phyloP scores from a whole-genome alignment of 1,140 invertebrate species.

The Frieseomelitta varia region DNA sequence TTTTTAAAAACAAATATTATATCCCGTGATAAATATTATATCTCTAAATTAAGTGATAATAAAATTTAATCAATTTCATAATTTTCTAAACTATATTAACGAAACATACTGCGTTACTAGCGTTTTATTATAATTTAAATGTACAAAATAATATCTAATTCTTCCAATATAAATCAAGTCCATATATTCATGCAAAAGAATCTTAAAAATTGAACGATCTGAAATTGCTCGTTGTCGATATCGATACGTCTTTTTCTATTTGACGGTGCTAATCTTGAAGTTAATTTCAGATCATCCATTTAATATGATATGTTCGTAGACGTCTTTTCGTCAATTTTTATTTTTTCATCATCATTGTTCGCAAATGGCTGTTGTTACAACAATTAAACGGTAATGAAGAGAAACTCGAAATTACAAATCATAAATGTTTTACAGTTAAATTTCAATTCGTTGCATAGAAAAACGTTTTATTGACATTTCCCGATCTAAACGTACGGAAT shows the following conservation, averaged over 20 bases:
- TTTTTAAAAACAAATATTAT: neutral
- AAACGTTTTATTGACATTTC: constrained; percentile 7
- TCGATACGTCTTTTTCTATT: too few species aligned
- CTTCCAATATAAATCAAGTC: neutral
- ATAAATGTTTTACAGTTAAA: neutral
- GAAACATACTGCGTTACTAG: neutral
- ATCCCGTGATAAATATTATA: neutral
- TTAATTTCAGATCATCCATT: constrained; percentile 8
- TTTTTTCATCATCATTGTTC: neutral
- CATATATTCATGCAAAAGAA: neutral
- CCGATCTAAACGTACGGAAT: neutral
- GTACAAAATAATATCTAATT: neutral
- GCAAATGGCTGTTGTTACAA: neutral
- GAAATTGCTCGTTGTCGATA: neutral
- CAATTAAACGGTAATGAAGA: constrained; percentile 18
- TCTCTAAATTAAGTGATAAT: neutral
- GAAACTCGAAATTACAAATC: neutral
- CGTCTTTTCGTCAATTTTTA: neutral
- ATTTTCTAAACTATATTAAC: neutral
- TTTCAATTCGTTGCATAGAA: neutral
- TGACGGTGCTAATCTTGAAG: neutral
- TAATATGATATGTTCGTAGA: neutral
- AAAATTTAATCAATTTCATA: neutral
- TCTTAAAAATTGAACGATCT: neutral
- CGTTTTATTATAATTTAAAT: too few species aligned